Evolutionary conservation across 2,113 vertebrate species (phyloP), one percentile per base, ranked within the genome.

Genomic region (Aphelocoma coerulescens): DNA sequence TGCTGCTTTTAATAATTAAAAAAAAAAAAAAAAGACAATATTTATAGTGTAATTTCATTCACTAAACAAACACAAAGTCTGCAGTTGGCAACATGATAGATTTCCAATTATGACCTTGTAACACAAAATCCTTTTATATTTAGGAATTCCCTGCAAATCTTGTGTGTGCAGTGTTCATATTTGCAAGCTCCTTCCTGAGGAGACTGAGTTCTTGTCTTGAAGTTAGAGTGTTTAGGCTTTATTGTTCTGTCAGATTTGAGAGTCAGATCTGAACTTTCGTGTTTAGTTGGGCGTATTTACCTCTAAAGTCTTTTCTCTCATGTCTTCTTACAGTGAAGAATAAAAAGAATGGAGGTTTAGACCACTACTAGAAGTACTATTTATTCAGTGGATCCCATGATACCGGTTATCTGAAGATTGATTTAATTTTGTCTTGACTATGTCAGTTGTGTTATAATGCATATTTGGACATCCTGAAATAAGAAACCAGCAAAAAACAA

Each of bases 21-120:
- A 49, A 57, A 41, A 65, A 48, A 33, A 8, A 0, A 2, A n/a
- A n/a, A 7, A 2, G 3, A 4, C 1, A 14, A 13, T 87, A 81
- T 81, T 81, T 81, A 33, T 58, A 17, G 5, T 58, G 24, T 55
- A 23, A 85, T 91, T 94, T 83, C 12, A 41, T 82, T 85, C 24
- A 65, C 51, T 69, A 55, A 74, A 37, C 23, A 82, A 75, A 76
- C 21, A 63, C 12, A 58, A 76, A 30, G 7, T 22, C 52, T 52
- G 23, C 26, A 73, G 15, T 33, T 80, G 27, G 37, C n/a, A 54
- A 48, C 3, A 5, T 76, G 13, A 41, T 69, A 63, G 5, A 21
- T 79, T 73, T 91, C 62, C 13, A 6, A 65, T 54, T 86, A 75
- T 88, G 68, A 41, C 62, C 46, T 43, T 85, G 18, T 43, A 90